Conservation (phyloP, 2,113 vertebrate genomes). For the Notarius lentiginosus region DNA sequence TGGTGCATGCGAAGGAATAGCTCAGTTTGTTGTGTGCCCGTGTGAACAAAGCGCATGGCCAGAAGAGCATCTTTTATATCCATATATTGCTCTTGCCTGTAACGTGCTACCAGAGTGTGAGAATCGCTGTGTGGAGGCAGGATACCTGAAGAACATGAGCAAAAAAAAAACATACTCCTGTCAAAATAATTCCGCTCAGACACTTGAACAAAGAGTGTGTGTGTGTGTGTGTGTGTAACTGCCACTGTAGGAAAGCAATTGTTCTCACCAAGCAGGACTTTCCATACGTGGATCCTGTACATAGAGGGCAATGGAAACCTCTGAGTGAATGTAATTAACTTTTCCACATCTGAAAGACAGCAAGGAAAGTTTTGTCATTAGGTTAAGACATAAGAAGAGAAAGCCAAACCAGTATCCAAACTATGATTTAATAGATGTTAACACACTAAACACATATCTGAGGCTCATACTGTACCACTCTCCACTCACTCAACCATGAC, state of each 20-base stretch:
- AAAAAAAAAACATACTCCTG: background rate
- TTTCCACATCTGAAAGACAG: conserved; percentile 85
- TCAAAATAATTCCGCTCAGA: background rate
- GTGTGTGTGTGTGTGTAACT: background rate
- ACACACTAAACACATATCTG: background rate
- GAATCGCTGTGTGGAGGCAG: conserved; percentile 91
- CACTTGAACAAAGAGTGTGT: background rate
- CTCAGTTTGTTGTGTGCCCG: conserved; percentile 80
- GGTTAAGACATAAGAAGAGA: background rate
- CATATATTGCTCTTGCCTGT: conserved; percentile 84
- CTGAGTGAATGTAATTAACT: conserved; percentile 95
- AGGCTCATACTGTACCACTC: background rate
- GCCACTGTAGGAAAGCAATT: background rate
- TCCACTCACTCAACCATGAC: background rate
- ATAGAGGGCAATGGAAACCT: conserved; percentile 96
- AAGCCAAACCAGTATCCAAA: too few relatives aligned
- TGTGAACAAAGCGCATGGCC: conserved; percentile 81
- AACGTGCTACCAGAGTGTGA: conserved; percentile 82
- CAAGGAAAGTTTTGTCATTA: background rate
- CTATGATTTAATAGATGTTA: background rate
- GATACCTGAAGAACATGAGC: conserved; percentile 76
- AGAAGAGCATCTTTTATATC: conserved; percentile 83
- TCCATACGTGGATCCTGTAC: conserved; percentile 96
- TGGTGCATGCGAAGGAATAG: conserved; percentile 88
- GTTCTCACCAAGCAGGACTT: conserved; percentile 88